Conservation (phyloP, 1,140 invertebrate genomes). For the Capitella teleta region DNA sequence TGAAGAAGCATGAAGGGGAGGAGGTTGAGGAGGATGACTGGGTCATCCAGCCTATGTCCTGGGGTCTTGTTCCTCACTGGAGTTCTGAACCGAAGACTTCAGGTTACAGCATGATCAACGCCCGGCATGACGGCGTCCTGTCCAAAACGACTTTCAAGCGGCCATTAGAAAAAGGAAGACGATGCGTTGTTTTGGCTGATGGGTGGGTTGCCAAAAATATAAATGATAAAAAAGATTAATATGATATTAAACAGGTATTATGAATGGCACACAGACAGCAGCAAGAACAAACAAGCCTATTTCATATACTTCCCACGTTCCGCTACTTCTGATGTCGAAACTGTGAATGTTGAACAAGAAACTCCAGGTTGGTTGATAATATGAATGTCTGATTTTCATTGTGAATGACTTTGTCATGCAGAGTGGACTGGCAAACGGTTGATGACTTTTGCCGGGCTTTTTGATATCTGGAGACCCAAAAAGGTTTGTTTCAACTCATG, state of each 20-base stretch:
- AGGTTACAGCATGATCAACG: slow-evolving; percentile 69
- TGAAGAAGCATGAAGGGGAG: not conserved
- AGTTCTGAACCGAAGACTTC: slow-evolving; percentile 57
- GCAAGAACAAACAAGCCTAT: slow-evolving; percentile 58
- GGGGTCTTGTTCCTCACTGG: slow-evolving; percentile 74
- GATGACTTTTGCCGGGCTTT: not conserved
- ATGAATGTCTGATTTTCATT: not conserved
- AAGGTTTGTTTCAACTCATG: no score
- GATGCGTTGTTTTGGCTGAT: slow-evolving; percentile 67
- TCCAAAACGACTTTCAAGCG: slow-evolving; percentile 57
- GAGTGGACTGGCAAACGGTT: not conserved
- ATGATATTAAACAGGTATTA: no score
- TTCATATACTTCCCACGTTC: slow-evolving; percentile 58
- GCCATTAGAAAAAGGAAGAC: slow-evolving; percentile 53
- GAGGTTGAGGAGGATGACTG: slow-evolving; percentile 12
- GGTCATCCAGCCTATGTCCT: slow-evolving; percentile 44
- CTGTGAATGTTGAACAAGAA: not conserved
- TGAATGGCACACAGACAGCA: slow-evolving; percentile 63
- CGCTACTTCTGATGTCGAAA: not conserved
- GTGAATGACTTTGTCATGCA: not conserved
- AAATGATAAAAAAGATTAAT: not conserved
- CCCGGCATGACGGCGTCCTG: slow-evolving; percentile 57
- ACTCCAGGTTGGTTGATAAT: not conserved
- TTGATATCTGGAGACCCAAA: not conserved
- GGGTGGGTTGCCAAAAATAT: slow-evolving; percentile 41